These are phyloP conservation scores for Fragum whitleyi DNA, from an alignment of 2,888 invertebrate genomes.

Conservation along the genomic window DNA sequence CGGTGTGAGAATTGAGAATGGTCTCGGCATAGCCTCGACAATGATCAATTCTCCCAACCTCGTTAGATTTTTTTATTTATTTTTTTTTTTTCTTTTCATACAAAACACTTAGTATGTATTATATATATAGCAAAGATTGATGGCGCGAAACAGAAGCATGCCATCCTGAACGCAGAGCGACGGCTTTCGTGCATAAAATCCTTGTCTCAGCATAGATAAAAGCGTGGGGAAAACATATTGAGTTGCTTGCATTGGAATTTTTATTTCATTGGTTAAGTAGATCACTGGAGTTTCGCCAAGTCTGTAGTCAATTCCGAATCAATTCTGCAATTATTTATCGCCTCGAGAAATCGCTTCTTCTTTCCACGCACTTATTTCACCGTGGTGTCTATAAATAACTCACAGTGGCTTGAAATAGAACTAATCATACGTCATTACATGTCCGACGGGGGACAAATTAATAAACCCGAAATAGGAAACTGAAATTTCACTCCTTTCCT, in stretches of 20 bases:
- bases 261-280: background rate
- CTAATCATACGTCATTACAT: background rate
- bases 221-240: background rate
- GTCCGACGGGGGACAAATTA: background rate
- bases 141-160: no score
- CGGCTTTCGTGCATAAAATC: no score
- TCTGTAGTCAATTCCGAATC: background rate
- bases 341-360: background rate
- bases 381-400: background rate
- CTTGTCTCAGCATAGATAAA: no score
- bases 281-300: background rate
- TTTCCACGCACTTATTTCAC: constrained; percentile 4
- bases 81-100: no score
- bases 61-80: no score
- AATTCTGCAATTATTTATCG: constrained; percentile 1
- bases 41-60: no score
- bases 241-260: background rate
- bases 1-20: no score
- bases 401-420: background rate
- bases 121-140: no score
- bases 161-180: no score
- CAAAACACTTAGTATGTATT: no score
- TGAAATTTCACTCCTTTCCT: no score
- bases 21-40: no score
- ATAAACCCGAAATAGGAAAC: background rate